phyloP scores from a whole-genome alignment of 2,888 invertebrate genomes.

The Nomada goodeniana region DNA sequence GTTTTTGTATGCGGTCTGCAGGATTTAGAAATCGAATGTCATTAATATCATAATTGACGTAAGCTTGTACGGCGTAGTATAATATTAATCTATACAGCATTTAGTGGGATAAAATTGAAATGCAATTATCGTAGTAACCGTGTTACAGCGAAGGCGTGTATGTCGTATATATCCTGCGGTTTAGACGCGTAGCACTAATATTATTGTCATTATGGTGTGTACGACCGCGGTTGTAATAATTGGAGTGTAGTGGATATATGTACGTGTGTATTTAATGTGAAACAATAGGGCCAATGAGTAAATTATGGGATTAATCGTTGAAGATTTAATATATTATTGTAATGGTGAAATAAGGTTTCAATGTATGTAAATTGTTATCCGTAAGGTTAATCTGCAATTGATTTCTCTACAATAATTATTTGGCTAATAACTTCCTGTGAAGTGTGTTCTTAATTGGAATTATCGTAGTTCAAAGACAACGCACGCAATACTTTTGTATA shows the following conservation, averaged over 20 bases:
- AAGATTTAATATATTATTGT: too few relatives aligned
- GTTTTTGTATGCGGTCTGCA: neutral
- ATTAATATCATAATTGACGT: neutral
- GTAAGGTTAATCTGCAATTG: neutral
- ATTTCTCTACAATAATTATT: neutral
- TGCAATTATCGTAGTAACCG: neutral
- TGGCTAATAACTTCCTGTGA: neutral
- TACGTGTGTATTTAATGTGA: neutral
- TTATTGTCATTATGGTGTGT: neutral
- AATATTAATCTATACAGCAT: neutral
- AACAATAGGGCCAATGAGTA: too few relatives aligned
- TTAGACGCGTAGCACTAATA: neutral
- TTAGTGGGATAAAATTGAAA: neutral
- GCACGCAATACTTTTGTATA: slow-evolving; percentile 4
- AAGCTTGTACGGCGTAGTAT: too few relatives aligned
- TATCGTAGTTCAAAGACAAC: neutral
- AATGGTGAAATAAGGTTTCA: too few relatives aligned
- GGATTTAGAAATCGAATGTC: neutral
- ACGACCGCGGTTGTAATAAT: neutral
- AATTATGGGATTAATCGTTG: too few relatives aligned
- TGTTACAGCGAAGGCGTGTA: neutral
- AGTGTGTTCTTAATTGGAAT: neutral
- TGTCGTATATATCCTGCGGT: neutral
- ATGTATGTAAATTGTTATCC: too few relatives aligned
- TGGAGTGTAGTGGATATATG: neutral